A percentile compares a stretch with the other conserved stretches of the same genome.
Conservation (phyloP, 2,797 vertebrate genomes). For the Pseudopleuronectes americanus region DNA sequence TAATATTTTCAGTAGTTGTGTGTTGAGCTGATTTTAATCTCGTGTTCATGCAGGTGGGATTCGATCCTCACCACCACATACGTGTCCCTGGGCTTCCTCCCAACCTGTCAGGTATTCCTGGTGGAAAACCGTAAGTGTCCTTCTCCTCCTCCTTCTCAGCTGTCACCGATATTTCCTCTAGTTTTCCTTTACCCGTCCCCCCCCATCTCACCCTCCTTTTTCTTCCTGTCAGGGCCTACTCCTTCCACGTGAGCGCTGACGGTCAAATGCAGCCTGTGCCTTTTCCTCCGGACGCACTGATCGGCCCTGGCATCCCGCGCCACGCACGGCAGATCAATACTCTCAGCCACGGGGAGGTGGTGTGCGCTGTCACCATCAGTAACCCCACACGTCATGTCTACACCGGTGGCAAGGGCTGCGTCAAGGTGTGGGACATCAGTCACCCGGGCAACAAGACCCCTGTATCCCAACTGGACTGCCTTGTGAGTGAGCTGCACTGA, state of each 20-base stretch:
- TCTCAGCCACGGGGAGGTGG: slow-evolving; percentile 87
- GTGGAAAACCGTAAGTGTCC: slow-evolving; percentile 91
- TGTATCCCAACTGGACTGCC: slow-evolving; percentile 95
- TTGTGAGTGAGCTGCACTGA: slow-evolving; percentile 82
- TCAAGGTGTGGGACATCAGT: slow-evolving; percentile 99
- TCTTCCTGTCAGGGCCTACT: slow-evolving; percentile 80
- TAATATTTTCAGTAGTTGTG: neutral
- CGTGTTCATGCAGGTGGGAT: slow-evolving; percentile 86
- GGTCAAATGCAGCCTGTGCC: slow-evolving; percentile 89
- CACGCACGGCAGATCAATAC: slow-evolving; percentile 89
- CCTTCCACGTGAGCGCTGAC: slow-evolving; percentile 87
- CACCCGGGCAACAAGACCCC: slow-evolving; percentile 97
- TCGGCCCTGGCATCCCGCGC: slow-evolving; percentile 86
- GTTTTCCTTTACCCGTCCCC: neutral
- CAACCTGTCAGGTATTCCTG: slow-evolving; percentile 91
- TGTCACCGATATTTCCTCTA: neutral
- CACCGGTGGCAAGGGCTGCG: slow-evolving; percentile 95
- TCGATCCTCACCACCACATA: slow-evolving; percentile 95
- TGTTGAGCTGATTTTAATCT: slow-evolving; percentile 5
- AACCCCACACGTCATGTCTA: slow-evolving; percentile 96
- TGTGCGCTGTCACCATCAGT: slow-evolving; percentile 96
- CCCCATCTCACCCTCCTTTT: no score
- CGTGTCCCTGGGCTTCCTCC: slow-evolving; percentile 90
- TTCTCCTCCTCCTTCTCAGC: neutral
- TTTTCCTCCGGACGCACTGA: slow-evolving; percentile 87